A percentile compares a stretch with the other conserved stretches of the same genome.
Conservation (phyloP, 2,888 invertebrate genomes). For the Acrobasis suavella region DNA sequence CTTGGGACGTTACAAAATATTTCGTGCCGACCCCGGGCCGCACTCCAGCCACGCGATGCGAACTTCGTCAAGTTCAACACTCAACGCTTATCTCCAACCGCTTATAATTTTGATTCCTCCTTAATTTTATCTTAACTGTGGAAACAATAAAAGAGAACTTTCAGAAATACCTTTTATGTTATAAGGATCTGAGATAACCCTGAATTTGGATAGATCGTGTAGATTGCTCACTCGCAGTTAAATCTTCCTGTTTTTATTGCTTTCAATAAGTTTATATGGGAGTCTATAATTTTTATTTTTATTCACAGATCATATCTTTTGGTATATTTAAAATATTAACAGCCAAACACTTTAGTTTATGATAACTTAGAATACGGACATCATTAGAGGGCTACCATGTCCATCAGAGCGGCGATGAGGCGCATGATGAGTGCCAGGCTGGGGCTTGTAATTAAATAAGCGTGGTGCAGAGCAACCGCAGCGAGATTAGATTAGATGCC, state of each 20-base stretch:
- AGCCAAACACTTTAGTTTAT: background rate
- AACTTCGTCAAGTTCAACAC: slow-evolving; percentile 73
- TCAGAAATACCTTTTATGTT: slow-evolving; percentile 60
- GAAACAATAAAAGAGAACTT: slow-evolving; percentile 69
- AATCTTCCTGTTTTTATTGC: slow-evolving; percentile 34
- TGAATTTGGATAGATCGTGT: slow-evolving; percentile 24
- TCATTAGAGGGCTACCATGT: slow-evolving; percentile 37
- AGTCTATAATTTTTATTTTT: too few relatives aligned
- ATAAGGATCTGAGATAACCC: slow-evolving; percentile 48
- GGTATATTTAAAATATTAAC: background rate
- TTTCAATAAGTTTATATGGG: slow-evolving; percentile 34
- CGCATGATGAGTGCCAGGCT: slow-evolving; percentile 34
- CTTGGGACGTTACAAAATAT: slow-evolving; percentile 51
- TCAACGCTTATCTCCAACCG: slow-evolving; percentile 74
- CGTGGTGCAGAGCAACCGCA: slow-evolving; percentile 67
- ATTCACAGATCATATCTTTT: too few relatives aligned
- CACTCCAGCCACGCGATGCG: slow-evolving; percentile 44
- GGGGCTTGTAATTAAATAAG: slow-evolving; percentile 72
- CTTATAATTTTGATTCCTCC: slow-evolving; percentile 78
- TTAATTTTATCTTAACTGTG: slow-evolving; percentile 78
- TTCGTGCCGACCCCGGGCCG: slow-evolving; percentile 41
- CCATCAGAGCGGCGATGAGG: slow-evolving; percentile 39
- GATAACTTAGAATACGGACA: slow-evolving; percentile 32
- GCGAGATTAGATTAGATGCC: slow-evolving; percentile 76
- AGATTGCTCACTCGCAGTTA: slow-evolving; percentile 13